Evolutionary conservation across 2,797 vertebrate species (phyloP), one percentile per base, ranked within the genome.

Genomic region (Crenichthys baileyi): DNA sequence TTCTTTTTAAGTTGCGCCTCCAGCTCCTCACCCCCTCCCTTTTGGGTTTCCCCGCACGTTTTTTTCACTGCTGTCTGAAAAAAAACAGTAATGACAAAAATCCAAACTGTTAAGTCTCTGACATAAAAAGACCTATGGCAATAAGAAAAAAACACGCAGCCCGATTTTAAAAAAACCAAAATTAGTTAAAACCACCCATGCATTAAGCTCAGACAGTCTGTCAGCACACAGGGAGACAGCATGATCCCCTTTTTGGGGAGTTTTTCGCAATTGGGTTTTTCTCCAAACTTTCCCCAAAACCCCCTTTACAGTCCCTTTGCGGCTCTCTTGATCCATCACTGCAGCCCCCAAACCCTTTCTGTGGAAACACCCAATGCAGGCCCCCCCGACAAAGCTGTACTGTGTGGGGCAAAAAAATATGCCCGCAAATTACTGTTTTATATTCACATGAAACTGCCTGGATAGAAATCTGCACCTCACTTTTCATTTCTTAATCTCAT

Each of bases 21-120:
- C 65, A 99, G 96, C 83, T 98, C 97, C 86, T 97, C 97, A 3
- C 97, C n/a, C n/a, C n/a, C n/a, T n/a, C n/a, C n/a, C n/a, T n/a
- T n/a, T n/a, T n/a, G n/a, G n/a, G n/a, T n/a, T n/a, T n/a, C n/a
- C n/a, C n/a, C n/a, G n/a, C n/a, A n/a, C n/a, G n/a, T n/a, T n/a
- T n/a, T n/a, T n/a, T n/a, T 94, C 93, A 0, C 96, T 90, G 11
- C 92, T 95, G 83, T 96, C 98, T 99, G 87, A 4, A 82, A n/a
- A 82, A n/a, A 75, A 24, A 81, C 0, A 73, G 50, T 7, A 26
- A 20, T 39, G 36, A n/a, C n/a, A n/a, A n/a, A n/a, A n/a, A n/a
- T n/a, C n/a, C n/a, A n/a, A n/a, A n/a, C n/a, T n/a, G 15, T 44
- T 75, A 83, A 13, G 68, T 46, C 51, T 46, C 58, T 51, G 20